Base-by-base conservation (phyloP, 2,113 vertebrate genomes). In the Progne subis region DNA sequence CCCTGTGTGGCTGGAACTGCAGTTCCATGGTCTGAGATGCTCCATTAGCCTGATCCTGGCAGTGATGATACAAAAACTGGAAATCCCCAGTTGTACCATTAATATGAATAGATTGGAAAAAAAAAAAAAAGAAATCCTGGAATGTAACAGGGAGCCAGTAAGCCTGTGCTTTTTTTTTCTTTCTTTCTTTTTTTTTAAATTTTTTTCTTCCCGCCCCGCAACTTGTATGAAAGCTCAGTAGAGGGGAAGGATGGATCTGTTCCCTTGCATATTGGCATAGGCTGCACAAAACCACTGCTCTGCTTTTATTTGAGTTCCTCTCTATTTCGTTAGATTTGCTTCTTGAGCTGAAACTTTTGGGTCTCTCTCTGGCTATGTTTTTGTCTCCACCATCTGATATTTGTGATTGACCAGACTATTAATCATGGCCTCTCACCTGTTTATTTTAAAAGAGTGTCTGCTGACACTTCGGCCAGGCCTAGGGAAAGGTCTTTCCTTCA, bases 11-110 rank as follows among this genome's bases (percentile, higher is more conserved):
- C 92, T 96, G 94, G 92, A 91, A 71, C 72, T 91, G 88, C 91
- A 91, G 71, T 81, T 94, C 94, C 68, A 69, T 92, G 75, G 57
- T 88, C 84, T 77, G 93, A 95, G 95, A 79, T 94, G 94, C 95
- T 95, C 94, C 96, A 97, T 97, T 98, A 96, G 93, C 80, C 88
- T 96, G 87, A 83, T 96, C 72, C 85, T 96, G 92, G 94, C 95
- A 82, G 82, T 18, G 86, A 93, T 94, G 93, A 94, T 82, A 95
- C 81, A 93, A 93, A 95, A 96, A 90, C 60, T 79, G 94, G 94
- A 97, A 82, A 96, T 97, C 78, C 89, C 94, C 83, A 70, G 71
- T 70, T 89, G 92, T 90, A 77, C 89, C 86, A 91, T 97, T 97
- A 96, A 74, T 57, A 95, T 65, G 84, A 96, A 89, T 46, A 71